Conservation (phyloP, 2,888 invertebrate genomes). For the Scaeva pyrastri region DNA sequence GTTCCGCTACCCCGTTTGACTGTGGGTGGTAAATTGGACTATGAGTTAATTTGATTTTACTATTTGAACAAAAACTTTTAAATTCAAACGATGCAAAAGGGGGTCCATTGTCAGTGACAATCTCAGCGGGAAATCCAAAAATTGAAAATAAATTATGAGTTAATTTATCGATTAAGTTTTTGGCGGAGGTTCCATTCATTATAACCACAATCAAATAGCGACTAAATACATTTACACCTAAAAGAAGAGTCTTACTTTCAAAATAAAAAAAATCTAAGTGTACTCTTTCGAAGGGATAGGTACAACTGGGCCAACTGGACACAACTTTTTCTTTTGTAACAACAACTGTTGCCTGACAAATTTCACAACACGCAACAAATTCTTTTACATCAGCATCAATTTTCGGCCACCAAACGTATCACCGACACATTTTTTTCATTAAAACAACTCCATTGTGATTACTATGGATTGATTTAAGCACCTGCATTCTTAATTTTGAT, state of each 20-base stretch:
- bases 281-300: slow-evolving; percentile 39
- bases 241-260: slow-evolving; percentile 6
- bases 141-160: slow-evolving; percentile 33
- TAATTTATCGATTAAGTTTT: slow-evolving; percentile 30
- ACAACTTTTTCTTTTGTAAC: slow-evolving; percentile 37
- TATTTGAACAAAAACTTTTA: slow-evolving; percentile 29
- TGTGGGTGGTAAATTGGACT: slow-evolving; percentile 34
- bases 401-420: slow-evolving; percentile 78
- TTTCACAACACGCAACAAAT: slow-evolving; percentile 70
- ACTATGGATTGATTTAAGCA: slow-evolving; percentile 73
- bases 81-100: slow-evolving; percentile 43
- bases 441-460: slow-evolving; percentile 78
- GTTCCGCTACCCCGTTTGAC: slow-evolving; percentile 39
- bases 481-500: slow-evolving; percentile 21
- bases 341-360: slow-evolving; percentile 33
- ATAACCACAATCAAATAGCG: slow-evolving; percentile 10
- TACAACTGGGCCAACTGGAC: slow-evolving; percentile 28
- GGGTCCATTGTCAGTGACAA: slow-evolving; percentile 42
- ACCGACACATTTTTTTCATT: slow-evolving; percentile 78
- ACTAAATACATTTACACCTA: slow-evolving; percentile 7
- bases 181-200: slow-evolving; percentile 21
- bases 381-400: slow-evolving; percentile 77
- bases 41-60: slow-evolving; percentile 37
- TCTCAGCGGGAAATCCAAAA: slow-evolving; percentile 45
- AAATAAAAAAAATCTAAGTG: slow-evolving; percentile 47